Base-by-base conservation (phyloP, 1,140 invertebrate species). In the Platyscapa corneri region DNA sequence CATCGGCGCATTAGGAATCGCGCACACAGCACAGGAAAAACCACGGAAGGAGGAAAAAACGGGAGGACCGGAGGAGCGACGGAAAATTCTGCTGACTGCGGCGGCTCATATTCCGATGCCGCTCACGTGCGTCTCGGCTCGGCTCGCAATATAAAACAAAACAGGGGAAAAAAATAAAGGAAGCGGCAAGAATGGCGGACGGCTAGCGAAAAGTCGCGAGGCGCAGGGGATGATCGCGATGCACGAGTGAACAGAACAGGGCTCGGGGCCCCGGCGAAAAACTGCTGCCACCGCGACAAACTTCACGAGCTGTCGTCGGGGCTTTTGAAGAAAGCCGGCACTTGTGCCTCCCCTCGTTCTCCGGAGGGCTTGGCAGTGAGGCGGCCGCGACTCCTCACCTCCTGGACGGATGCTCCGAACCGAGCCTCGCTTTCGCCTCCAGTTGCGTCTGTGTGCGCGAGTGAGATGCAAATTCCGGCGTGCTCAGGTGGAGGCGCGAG, bases 31-130 rank as follows among this genome's bases (percentile, higher is more conserved):
- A 42, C 20, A 23, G 10, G 56, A 23, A 23, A 14, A 60, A 23
- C 23, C 10, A 23, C 56, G 12, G 12, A 16, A 56, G 53, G 10
- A 56, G 18, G 23, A 27, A 60, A 27, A 27, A 60, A 27, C 23
- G 27, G 56, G 27, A 10, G 18, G 53, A 27, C 1, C 1, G 56
- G 34, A 75, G 42, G 60, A 67, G 70, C 84, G 81, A 83, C 78
- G 82, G 46, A 80, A 84, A 86, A 84, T 86, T 86, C 70, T 86
- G 86, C 86, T 86, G 86, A 86, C 86, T 86, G 18, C 53, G 53
- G 37, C 30, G 53, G 3, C 42, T 7, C 42, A 16, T 53, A 46
- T 83, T 83, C 70, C 74, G 81, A 86, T 80, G 86, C 82, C 8
- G 78, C 81, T 86, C 85, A 86, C 85, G 85, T 86, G 82, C 85